Conservation (phyloP, 2,888 invertebrate genomes). For the Conus canariensis region DNA sequence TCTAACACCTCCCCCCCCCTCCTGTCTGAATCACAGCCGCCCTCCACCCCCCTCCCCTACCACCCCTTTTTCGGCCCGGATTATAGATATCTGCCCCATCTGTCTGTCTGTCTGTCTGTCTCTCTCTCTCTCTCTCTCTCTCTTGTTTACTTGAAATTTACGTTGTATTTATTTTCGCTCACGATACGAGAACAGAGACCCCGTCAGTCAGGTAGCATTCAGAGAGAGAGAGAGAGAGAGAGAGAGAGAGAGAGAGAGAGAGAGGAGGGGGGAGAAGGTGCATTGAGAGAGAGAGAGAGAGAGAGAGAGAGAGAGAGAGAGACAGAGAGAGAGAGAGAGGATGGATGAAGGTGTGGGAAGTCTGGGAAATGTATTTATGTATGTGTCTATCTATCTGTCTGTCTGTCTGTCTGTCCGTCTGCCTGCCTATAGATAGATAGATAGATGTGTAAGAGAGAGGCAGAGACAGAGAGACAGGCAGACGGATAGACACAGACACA, state of each 20-base stretch:
- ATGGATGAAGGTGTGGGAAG: no score
- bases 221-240: slow-evolving; percentile 15
- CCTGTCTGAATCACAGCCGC: no score
- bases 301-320: slow-evolving; percentile 8
- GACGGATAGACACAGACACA: not conserved
- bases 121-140: not conserved
- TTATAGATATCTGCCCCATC: no score
- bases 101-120: no score
- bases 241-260: slow-evolving; percentile 16
- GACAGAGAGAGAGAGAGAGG: no score
- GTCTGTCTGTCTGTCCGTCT: no score
- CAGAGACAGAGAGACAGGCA: slow-evolving; percentile 9
- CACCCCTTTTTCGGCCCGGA: no score
- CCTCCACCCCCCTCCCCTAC: no score
- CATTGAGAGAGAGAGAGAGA: not conserved
- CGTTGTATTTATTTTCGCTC: not conserved
- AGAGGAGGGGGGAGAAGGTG: not conserved
- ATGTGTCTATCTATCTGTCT: no score
- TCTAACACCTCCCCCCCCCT: no score
- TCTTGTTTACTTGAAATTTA: not conserved
- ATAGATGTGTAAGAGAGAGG: not conserved
- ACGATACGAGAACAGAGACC: not conserved
- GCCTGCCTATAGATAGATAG: no score
- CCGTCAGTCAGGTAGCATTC: not conserved
- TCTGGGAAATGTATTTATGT: not conserved